Evolutionary conservation across 2,797 vertebrate genomes (phyloP), one percentile per base, ranked within the genome.

Genomic region (Microcaecilia unicolor): DNA sequence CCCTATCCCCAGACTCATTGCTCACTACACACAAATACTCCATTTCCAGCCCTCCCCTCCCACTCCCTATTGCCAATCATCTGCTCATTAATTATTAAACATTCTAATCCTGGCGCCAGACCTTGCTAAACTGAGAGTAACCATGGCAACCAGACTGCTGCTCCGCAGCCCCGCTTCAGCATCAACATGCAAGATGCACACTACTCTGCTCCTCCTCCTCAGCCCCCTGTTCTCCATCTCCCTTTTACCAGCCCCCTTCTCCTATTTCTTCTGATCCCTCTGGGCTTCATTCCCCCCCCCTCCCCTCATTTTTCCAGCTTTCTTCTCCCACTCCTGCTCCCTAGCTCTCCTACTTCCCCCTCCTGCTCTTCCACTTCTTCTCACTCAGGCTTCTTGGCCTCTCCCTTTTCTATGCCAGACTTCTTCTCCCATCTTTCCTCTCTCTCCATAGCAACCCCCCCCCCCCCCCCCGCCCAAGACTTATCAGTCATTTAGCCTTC

Each of bases 401-500:
- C 67, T 67, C 70, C 48, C 83, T 57, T 82, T 73, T 79, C 84
- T 55, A 79, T 87, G 70, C 78, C 81, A 76, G 82, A 84, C 69
- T 38, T 25, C 79, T 69, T 52, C 67, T 68, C 70, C 48, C 83
- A 57, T 82, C 74, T 79, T 84, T 55, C 79, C 87, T 70, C 78
- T 81, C 76, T 83, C 84, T 69, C 52, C 65, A 40, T 37, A 49
- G 36, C n/a, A n/a, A n/a, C n/a, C n/a, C n/a, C n/a, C n/a, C 18
- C 15, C 25, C 15, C 17, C 18, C 28, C 25, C 38, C 15, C 38
- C 48, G 21, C 20, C 21, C 20, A 10, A 20, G 9, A 10, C 20
- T 20, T 21, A 21, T 20, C 10, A 20, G 3, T 10, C 10, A 5
- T 22, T 21, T 21, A 22, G 10, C 11, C 10, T 20, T 10, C 20